These are phyloP conservation scores for Vimba vimba DNA, from an alignment of 2,113 vertebrate genomes.

Conservation along the genomic window DNA sequence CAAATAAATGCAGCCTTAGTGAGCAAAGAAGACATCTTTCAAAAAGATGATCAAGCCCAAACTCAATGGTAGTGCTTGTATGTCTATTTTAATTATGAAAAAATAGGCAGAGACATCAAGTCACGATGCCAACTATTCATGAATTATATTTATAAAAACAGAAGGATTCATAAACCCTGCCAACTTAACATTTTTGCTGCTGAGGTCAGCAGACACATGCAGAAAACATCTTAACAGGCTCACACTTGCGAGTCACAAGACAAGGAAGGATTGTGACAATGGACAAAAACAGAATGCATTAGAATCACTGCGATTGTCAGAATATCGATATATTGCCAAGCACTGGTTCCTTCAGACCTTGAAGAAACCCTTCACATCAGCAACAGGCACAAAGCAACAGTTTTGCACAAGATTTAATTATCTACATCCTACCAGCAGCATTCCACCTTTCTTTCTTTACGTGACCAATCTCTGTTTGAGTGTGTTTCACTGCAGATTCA, in stretches of 20 bases:
- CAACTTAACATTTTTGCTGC: not conserved
- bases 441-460: not conserved
- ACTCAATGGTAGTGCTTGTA: too few species aligned
- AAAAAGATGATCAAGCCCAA: too few species aligned
- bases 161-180: not conserved
- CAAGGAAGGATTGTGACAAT: not conserved
- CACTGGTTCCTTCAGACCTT: not conserved
- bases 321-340: not conserved
- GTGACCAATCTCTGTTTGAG: not conserved
- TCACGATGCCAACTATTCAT: not conserved
- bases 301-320: not conserved
- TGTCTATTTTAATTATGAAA: too few species aligned
- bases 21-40: not conserved
- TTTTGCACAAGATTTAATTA: not conserved
- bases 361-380: not conserved
- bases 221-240: not conserved
- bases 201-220: not conserved
- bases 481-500: slow-evolving; percentile 1
- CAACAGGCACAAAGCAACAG: slow-evolving; percentile 2
- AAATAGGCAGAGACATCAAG: too few species aligned
- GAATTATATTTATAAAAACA: not conserved
- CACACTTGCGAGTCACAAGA: not conserved
- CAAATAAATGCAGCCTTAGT: not conserved
- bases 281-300: not conserved
- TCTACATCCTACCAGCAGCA: not conserved